A percentile compares a stretch with the other conserved stretches of the same genome.
phyloP scores from a whole-genome alignment of 2,797 vertebrate species.

The Neoniphon sammara region DNA sequence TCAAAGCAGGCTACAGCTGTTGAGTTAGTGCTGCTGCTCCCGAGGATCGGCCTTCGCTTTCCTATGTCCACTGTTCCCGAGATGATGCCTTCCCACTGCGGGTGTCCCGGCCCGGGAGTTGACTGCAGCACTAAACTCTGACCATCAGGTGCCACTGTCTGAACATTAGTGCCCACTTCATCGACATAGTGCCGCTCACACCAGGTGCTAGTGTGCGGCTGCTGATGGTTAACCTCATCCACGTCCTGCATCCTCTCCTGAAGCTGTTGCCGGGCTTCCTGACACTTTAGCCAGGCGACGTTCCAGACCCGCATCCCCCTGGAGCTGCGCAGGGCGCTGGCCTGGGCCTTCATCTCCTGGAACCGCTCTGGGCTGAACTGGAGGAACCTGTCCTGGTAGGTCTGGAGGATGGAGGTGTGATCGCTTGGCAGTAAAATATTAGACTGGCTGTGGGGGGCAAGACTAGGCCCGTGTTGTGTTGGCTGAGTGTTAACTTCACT shows the following conservation, averaged over 20 bases:
- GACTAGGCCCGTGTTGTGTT: conserved; percentile 4
- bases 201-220: conserved; percentile 37
- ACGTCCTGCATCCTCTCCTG: conserved; percentile 83
- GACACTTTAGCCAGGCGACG: conserved; percentile 81
- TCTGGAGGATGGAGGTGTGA: conserved; percentile 79
- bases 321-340: conserved; percentile 78
- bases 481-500: conserved; percentile 40
- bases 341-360: conserved; percentile 86
- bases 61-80: conserved; percentile 55
- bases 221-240: conserved; percentile 59
- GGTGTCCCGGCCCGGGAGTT: conserved; percentile 60
- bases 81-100: conserved; percentile 65
- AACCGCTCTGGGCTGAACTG: conserved; percentile 86
- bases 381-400: conserved; percentile 83
- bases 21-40: conserved; percentile 40
- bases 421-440: conserved; percentile 17
- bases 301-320: conserved; percentile 86
- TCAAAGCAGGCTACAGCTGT: conserved; percentile 59
- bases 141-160: conserved; percentile 43
- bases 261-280: conserved; percentile 84
- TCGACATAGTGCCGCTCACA: conserved; percentile 65
- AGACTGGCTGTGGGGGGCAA: conserved; percentile 4
- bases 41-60: conserved; percentile 59
- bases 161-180: conserved; percentile 51
- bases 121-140: conserved; percentile 67